Evolutionary conservation across 2,113 vertebrate genomes (phyloP).

Genomic region (Prinia subflava): DNA sequence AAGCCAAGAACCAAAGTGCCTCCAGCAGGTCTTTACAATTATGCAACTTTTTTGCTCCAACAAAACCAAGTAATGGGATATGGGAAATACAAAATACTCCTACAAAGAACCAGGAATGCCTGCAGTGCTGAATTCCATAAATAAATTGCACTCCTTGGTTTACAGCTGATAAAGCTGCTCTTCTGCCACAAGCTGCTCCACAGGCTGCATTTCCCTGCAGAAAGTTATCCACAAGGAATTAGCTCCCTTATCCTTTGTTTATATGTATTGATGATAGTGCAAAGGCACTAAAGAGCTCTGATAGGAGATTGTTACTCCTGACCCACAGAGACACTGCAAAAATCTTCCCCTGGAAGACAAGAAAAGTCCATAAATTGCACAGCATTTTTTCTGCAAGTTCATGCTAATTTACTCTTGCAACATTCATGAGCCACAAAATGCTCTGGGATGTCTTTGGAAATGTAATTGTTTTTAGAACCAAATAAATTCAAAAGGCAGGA

Average conservation of each 20-base stretch:
- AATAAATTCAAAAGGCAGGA: not conserved
- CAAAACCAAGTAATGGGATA: not conserved
- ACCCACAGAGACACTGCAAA: not conserved
- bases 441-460: not conserved
- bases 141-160: not conserved
- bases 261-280: not conserved
- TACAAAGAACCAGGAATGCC: not conserved
- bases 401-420: not conserved
- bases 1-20: not conserved
- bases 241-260: conserved; percentile 55
- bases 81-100: not conserved
- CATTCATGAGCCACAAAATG: not conserved
- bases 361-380: not conserved
- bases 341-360: not conserved
- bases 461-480: not conserved
- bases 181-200: not conserved
- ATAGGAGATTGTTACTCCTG: conserved; percentile 35
- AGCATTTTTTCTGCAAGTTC: not conserved
- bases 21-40: not conserved
- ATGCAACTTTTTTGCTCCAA: not conserved
- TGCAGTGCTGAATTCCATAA: not conserved
- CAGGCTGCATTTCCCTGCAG: conserved; percentile 20
- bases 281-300: conserved; percentile 39
- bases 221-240: conserved; percentile 39
- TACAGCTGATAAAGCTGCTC: conserved; percentile 8